Conservation (phyloP, 1,140 invertebrate genomes). For the Papilio glaucus region DNA sequence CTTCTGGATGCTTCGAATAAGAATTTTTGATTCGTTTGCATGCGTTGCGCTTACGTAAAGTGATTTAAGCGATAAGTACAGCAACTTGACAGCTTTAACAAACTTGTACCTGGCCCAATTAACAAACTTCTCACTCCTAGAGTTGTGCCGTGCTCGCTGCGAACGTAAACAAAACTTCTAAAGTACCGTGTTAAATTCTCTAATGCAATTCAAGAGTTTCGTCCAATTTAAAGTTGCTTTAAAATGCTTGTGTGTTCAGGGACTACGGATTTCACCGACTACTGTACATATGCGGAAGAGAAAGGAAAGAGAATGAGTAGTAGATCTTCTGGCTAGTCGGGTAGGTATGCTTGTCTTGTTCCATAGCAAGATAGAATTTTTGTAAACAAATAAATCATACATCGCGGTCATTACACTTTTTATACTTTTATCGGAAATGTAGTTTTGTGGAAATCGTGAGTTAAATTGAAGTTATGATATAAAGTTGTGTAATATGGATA, state of each 20-base stretch:
- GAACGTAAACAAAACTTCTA: constrained; percentile 19
- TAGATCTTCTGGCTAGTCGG: too few relatives aligned
- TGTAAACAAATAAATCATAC: too few relatives aligned
- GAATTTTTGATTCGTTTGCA: background rate
- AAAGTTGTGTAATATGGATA: too few relatives aligned
- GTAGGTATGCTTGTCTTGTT: too few relatives aligned
- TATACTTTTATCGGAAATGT: too few relatives aligned
- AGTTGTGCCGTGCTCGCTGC: constrained; percentile 14
- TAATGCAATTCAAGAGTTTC: constrained; percentile 22
- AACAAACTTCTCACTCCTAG: constrained; percentile 10
- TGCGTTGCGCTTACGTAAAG: background rate
- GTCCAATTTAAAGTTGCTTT: constrained; percentile 22
- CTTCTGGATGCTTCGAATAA: too few relatives aligned
- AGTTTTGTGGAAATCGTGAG: too few relatives aligned
- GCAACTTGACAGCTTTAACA: constrained; percentile 25
- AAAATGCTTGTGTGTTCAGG: background rate
- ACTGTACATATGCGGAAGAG: too few relatives aligned
- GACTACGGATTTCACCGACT: background rate
- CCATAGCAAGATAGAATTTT: too few relatives aligned
- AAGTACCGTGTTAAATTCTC: constrained; percentile 25
- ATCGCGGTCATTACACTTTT: too few relatives aligned
- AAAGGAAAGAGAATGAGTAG: too few relatives aligned
- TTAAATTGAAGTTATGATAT: too few relatives aligned
- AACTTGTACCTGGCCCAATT: constrained; percentile 21
- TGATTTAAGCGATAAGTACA: constrained; percentile 19